These are phyloP conservation scores for Himalopsyche anomala DNA, from an alignment of 2,888 invertebrate genomes.

Conservation along the genomic window DNA sequence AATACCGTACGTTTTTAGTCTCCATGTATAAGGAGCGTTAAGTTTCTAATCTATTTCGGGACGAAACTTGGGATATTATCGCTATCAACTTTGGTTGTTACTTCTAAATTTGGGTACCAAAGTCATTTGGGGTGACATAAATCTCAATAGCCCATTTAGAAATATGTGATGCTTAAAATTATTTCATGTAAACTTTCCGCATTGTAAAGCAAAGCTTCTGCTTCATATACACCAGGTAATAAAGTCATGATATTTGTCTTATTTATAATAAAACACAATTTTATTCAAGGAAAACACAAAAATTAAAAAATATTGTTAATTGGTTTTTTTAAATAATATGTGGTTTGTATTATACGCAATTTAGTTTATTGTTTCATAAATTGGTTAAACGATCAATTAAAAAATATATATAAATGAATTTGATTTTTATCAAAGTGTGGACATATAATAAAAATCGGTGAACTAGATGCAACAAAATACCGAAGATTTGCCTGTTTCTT, in stretches of 20 bases:
- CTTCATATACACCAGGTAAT: background rate
- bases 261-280: background rate
- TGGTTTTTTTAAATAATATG: too few relatives aligned
- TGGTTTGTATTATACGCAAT: too few relatives aligned
- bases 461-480: too few relatives aligned
- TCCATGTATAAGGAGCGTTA: conserved; percentile 13
- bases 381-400: too few relatives aligned
- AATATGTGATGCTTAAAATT: conserved; percentile 40
- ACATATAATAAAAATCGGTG: too few relatives aligned
- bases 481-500: too few relatives aligned
- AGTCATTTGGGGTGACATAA: conserved; percentile 43
- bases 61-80: conserved; percentile 40
- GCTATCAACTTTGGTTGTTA: background rate
- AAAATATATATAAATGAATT: too few relatives aligned
- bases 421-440: too few relatives aligned
- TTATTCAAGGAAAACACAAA: too few relatives aligned
- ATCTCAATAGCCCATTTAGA: conserved; percentile 8
- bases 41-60: conserved; percentile 28
- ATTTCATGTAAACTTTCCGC: background rate
- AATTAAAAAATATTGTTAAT: too few relatives aligned
- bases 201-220: background rate
- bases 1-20: background rate
- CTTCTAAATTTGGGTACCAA: conserved; percentile 40
- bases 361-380: too few relatives aligned
- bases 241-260: background rate